These are phyloP conservation scores for Aplodontia rufa DNA, from an alignment of 2,113 vertebrate genomes.

Conservation along the genomic window DNA sequence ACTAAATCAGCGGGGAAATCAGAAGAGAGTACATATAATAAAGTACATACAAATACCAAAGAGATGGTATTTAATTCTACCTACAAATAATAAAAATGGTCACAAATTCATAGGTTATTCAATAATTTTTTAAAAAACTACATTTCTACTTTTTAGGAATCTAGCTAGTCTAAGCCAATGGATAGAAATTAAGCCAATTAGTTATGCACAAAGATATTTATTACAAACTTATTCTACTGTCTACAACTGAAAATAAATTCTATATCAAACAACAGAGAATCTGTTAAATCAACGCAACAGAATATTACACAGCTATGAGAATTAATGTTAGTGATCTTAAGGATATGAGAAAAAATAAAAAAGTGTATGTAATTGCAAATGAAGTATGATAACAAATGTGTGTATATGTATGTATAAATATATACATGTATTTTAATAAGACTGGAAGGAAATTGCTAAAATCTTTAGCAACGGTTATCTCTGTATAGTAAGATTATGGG, in stretches of 20 bases:
- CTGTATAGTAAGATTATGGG: neutral
- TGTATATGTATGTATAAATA: neutral
- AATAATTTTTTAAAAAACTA: neutral
- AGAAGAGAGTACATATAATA: neutral
- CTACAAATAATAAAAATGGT: neutral
- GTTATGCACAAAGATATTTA: neutral
- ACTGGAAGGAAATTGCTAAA: neutral
- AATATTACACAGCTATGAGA: slow-evolving; percentile 33
- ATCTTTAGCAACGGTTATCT: neutral
- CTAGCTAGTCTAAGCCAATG: neutral
- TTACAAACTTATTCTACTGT: neutral
- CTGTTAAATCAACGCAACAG: neutral
- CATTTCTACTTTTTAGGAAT: neutral
- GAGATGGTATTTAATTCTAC: neutral
- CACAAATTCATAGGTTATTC: neutral
- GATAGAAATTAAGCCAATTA: slow-evolving; percentile 6
- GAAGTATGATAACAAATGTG: neutral
- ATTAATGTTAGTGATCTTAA: slow-evolving; percentile 18
- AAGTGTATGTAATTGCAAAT: neutral
- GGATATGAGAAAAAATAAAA: slow-evolving; percentile 17
- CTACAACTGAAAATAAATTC: neutral
- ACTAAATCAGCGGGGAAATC: neutral
- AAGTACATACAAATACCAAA: no score
- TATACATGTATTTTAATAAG: neutral
- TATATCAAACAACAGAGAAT: neutral